Evolutionary conservation across 2,888 invertebrate species (phyloP).

Genomic region (Marronus borbonicus): DNA sequence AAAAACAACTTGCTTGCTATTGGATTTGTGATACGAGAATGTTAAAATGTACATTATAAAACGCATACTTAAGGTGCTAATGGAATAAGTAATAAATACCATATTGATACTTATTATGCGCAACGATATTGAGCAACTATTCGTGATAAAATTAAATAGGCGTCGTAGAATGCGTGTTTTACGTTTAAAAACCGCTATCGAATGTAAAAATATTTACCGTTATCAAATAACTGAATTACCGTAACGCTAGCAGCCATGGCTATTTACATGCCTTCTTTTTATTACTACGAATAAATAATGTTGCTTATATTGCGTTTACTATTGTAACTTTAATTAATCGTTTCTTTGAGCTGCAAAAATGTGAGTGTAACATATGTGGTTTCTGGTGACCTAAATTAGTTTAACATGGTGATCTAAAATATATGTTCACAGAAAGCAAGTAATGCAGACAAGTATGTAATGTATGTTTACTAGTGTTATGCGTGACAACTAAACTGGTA

Average conservation of each 20-base stretch:
- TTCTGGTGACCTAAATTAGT: not conserved
- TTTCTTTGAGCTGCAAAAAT: not conserved
- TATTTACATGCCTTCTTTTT: not conserved
- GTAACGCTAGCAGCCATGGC: constrained; percentile 1
- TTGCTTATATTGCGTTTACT: not conserved
- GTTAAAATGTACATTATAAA: no score
- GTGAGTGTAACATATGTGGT: not conserved
- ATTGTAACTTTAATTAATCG: constrained; percentile 12
- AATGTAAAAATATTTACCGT: constrained; percentile 33
- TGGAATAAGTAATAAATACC: not conserved
- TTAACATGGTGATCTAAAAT: not conserved
- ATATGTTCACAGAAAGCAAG: not conserved
- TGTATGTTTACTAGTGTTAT: not conserved
- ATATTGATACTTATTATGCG: constrained; percentile 3
- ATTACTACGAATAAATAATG: not conserved
- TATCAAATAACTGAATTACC: constrained; percentile 14
- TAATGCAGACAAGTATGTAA: not conserved
- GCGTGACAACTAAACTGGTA: no score
- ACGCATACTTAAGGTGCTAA: not conserved
- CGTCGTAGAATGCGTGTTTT: constrained; percentile 30
- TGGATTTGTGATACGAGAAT: no score
- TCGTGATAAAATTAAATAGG: constrained; percentile 15
- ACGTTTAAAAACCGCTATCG: constrained; percentile 38
- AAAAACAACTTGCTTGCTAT: no score
- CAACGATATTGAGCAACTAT: not conserved